phyloP scores from a whole-genome alignment of 2,797 vertebrate species.

The Tokudaia tokunoshimensis region DNA sequence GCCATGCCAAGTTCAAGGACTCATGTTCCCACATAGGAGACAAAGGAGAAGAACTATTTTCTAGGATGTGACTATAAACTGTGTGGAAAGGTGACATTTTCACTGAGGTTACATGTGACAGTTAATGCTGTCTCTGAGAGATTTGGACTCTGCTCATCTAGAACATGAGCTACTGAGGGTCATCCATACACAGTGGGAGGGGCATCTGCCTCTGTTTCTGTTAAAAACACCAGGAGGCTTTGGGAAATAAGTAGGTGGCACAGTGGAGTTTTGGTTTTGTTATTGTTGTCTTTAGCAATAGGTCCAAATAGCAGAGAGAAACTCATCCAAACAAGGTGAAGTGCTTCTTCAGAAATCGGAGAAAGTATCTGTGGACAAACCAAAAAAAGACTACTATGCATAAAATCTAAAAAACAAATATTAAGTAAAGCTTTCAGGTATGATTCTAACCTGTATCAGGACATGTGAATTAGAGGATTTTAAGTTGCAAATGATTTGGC shows the following conservation, averaged over 20 bases:
- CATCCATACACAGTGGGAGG: no score
- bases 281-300: not conserved
- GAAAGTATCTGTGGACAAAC: not conserved
- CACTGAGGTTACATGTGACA: not conserved
- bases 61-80: not conserved
- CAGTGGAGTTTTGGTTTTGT: not conserved
- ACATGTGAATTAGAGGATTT: not conserved
- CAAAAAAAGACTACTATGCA: not conserved
- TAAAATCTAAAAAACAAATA: constrained; percentile 33
- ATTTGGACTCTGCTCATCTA: not conserved
- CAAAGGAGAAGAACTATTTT: not conserved
- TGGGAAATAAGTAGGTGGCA: not conserved
- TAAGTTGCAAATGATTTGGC: not conserved
- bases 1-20: not conserved
- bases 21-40: not conserved
- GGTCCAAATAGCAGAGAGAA: not conserved
- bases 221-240: not conserved
- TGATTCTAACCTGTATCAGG: not conserved
- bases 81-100: not conserved
- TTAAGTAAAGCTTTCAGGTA: constrained; percentile 30
- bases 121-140: not conserved
- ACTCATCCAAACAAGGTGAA: not conserved
- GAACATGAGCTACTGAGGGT: not conserved
- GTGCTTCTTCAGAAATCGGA: not conserved
- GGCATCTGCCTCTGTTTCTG: not conserved